Percentiles rank a stretch among this genome's conserved stretches.
Evolutionary conservation across 2,888 invertebrate species (phyloP).

Genomic region (Ennomos erosarius): DNA sequence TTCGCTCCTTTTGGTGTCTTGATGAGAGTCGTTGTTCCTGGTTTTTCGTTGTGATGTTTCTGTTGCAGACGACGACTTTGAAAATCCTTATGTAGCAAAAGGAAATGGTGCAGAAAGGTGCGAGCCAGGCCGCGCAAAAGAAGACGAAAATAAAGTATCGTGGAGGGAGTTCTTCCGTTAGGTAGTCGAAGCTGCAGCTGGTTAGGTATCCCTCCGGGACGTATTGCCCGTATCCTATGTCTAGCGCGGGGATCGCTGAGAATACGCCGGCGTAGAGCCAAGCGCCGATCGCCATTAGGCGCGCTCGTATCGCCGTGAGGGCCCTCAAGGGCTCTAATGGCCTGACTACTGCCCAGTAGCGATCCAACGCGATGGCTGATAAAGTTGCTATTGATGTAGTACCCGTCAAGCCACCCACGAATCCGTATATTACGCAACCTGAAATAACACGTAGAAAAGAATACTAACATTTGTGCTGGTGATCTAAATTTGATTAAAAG

Average conservation of each 20-base stretch:
- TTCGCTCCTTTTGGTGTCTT: constrained; percentile 85
- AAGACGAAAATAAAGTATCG: constrained; percentile 90
- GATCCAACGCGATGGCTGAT: constrained; percentile 92
- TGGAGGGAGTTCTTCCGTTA: constrained; percentile 86
- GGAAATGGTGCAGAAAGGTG: constrained; percentile 89
- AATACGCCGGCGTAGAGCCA: constrained; percentile 91
- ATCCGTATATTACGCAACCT: constrained; percentile 93
- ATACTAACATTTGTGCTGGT: neutral
- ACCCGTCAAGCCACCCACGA: constrained; percentile 92
- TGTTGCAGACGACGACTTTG: constrained; percentile 85
- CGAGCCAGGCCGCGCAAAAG: constrained; percentile 90
- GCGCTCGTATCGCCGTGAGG: constrained; percentile 86
- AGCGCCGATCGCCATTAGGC: constrained; percentile 85
- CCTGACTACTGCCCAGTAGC: constrained; percentile 92
- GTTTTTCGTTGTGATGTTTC: constrained; percentile 73
- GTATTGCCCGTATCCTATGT: constrained; percentile 90
- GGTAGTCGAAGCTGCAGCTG: constrained; percentile 94
- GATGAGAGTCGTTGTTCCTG: constrained; percentile 80
- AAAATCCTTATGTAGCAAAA: constrained; percentile 91
- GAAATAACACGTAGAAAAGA: constrained; percentile 49
- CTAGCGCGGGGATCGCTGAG: constrained; percentile 88
- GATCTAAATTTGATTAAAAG: neutral
- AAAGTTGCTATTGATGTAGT: constrained; percentile 92
- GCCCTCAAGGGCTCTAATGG: constrained; percentile 89
- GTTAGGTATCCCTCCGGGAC: constrained; percentile 94